Conservation (phyloP, 2,113 vertebrate species). For the Oriolus oriolus region DNA sequence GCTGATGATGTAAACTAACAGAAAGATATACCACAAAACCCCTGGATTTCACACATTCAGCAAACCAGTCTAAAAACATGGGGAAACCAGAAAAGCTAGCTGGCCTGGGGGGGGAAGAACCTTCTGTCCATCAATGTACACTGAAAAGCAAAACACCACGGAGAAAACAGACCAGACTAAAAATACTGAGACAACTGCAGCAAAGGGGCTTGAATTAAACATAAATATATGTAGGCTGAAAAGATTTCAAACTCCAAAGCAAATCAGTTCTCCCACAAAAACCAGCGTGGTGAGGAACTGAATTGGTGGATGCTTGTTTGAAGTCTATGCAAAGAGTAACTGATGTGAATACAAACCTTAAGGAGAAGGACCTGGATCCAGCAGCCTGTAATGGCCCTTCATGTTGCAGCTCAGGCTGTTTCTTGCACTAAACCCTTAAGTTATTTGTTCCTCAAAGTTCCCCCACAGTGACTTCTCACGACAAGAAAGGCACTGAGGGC, state of each 20-base stretch:
- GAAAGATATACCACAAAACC: neutral
- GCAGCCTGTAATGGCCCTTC: accelerated
- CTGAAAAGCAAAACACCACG: neutral
- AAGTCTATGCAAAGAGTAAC: neutral
- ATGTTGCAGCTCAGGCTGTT: neutral
- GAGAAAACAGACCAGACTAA: neutral
- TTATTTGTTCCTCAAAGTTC: neutral
- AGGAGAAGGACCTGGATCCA: neutral
- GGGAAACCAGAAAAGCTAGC: neutral
- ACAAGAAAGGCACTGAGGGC: neutral
- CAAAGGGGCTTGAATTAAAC: neutral
- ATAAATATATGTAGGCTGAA: neutral
- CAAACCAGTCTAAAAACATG: neutral
- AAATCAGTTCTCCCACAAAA: neutral
- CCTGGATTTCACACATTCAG: neutral
- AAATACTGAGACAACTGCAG: neutral
- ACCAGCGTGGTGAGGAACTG: neutral
- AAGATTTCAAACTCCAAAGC: neutral
- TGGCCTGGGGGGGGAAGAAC: neutral
- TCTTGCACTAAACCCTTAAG: neutral
- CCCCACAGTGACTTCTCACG: too few species aligned
- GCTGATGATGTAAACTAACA: neutral
- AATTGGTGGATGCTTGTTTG: neutral
- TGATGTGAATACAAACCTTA: neutral
- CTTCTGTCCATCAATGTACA: too few species aligned